Percentiles rank a stretch among this genome's conserved stretches.
Conservation (phyloP, 1,140 invertebrate species). For the Spodoptera frugiperda region DNA sequence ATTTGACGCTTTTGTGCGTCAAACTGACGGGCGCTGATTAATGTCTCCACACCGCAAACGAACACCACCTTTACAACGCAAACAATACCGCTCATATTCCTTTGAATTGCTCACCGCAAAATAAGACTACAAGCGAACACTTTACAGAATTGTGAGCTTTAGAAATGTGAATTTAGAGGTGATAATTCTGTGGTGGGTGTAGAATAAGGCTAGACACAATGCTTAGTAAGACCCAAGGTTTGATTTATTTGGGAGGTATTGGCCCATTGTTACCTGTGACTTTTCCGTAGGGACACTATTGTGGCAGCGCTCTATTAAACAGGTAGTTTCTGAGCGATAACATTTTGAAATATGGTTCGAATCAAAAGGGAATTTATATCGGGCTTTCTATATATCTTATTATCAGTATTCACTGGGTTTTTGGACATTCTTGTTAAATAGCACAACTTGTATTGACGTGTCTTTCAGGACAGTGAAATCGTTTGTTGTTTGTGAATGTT, state of each 20-base stretch:
- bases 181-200: constrained; percentile 13
- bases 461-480: no score
- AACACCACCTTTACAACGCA: background rate
- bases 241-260: constrained; percentile 48
- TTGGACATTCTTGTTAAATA: background rate
- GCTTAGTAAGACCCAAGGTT: constrained; percentile 35
- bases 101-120: constrained; percentile 21
- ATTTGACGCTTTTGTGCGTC: constrained; percentile 40
- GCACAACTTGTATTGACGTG: no score
- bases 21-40: constrained; percentile 37
- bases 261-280: constrained; percentile 45
- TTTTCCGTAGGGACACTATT: constrained; percentile 43
- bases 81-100: constrained; percentile 25
- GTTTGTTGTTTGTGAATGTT: no score
- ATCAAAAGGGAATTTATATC: constrained; percentile 41
- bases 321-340: constrained; percentile 42
- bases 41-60: constrained; percentile 14
- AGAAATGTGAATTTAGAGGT: background rate
- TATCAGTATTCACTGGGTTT: background rate
- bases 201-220: constrained; percentile 25
- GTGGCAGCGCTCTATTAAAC: constrained; percentile 40
- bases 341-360: constrained; percentile 42
- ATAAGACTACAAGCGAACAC: constrained; percentile 30
- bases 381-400: background rate
- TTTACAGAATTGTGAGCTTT: constrained; percentile 32